Percentiles rank a stretch among this genome's conserved stretches.
phyloP scores from a whole-genome alignment of 2,888 invertebrate species.

The Cybosia mesomella region DNA sequence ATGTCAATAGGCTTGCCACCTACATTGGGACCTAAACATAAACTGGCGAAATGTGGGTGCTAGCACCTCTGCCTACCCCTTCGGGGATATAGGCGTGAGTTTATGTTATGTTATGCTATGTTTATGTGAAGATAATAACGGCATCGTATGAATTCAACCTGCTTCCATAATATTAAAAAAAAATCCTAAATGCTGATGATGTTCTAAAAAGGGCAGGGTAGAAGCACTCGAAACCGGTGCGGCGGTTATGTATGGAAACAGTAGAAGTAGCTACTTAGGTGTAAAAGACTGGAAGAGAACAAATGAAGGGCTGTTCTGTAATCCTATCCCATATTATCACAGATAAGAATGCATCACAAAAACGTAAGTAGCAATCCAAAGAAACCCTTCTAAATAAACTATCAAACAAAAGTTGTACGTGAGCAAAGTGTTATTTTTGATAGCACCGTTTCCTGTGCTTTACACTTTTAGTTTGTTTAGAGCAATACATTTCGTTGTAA shows the following conservation, averaged over 20 bases:
- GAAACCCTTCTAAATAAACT: slow-evolving; percentile 50
- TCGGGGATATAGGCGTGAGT: no score
- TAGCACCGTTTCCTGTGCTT: slow-evolving; percentile 76
- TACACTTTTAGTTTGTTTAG: slow-evolving; percentile 66
- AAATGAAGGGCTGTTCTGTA: not conserved
- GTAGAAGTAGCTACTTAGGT: not conserved
- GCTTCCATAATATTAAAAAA: not conserved
- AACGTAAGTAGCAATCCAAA: slow-evolving; percentile 31
- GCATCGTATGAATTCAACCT: no score
- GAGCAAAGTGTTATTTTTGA: slow-evolving; percentile 65
- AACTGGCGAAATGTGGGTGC: no score
- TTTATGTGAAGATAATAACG: no score
- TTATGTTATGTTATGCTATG: no score
- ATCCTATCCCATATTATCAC: slow-evolving; percentile 13
- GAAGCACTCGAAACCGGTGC: not conserved
- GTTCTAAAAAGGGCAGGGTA: not conserved
- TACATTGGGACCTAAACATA: no score
- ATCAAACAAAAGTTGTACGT: slow-evolving; percentile 55
- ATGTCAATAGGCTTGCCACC: no score
- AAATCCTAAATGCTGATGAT: not conserved
- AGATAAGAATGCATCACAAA: slow-evolving; percentile 25
- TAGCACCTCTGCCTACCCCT: no score
- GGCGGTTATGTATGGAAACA: not conserved
- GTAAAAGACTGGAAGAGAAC: not conserved
- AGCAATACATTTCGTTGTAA: slow-evolving; percentile 57